These are phyloP conservation scores for Coregonus ussuriensis DNA, from an alignment of 2,797 vertebrate species.

Conservation along the genomic window DNA sequence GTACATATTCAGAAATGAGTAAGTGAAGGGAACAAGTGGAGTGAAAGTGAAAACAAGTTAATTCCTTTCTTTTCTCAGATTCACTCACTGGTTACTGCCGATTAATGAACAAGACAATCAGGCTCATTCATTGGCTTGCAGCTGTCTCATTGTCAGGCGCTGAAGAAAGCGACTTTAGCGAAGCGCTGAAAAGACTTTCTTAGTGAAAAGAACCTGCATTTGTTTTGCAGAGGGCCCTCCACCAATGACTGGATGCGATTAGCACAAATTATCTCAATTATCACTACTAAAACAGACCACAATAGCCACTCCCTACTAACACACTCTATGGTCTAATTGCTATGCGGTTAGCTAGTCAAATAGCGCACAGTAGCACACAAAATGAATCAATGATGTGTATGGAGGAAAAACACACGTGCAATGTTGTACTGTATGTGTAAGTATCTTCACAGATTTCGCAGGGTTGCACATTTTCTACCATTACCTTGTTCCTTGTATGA, in stretches of 20 bases:
- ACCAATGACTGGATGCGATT: conserved; percentile 86
- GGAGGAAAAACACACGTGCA: background rate
- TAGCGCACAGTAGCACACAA: background rate
- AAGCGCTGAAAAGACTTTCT: conserved; percentile 51
- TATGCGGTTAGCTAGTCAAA: conserved; percentile 32
- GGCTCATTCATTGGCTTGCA: conserved; percentile 82
- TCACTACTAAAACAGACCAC: conserved; percentile 79
- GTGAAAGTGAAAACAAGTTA: conserved; percentile 42
- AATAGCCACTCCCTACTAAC: conserved; percentile 65
- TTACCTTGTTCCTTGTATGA: too few relatives aligned
- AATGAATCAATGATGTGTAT: background rate
- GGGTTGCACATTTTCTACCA: too few relatives aligned
- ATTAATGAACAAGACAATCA: conserved; percentile 66
- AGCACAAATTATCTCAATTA: conserved; percentile 89
- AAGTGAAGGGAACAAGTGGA: conserved; percentile 42
- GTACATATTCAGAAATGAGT: conserved; percentile 37
- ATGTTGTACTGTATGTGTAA: too few relatives aligned
- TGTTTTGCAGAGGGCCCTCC: conserved; percentile 74
- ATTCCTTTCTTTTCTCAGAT: conserved; percentile 38
- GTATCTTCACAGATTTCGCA: too few relatives aligned
- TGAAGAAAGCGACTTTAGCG: conserved; percentile 55
- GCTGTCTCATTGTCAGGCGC: conserved; percentile 74
- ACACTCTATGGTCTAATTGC: conserved; percentile 82
- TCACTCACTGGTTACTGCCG: conserved; percentile 38
- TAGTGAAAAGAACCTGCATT: conserved; percentile 75